These are phyloP conservation scores for Iselma pallidipennis DNA, from an alignment of 2,888 invertebrate species.

Conservation along the genomic window DNA sequence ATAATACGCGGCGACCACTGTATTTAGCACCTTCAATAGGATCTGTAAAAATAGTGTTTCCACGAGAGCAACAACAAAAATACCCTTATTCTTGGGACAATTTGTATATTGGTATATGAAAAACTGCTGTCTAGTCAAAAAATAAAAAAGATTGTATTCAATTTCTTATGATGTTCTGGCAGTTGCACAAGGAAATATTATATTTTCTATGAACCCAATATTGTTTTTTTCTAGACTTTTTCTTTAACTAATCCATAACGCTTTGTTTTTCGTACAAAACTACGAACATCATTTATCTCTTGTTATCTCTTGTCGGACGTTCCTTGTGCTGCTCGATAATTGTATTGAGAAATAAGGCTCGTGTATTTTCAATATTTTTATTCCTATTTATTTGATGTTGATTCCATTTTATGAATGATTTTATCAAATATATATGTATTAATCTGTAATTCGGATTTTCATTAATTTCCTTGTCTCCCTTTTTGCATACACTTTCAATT, in stretches of 20 bases:
- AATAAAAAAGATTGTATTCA: background rate
- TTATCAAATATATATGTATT: slow-evolving; percentile 5
- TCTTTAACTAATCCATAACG: too few relatives aligned
- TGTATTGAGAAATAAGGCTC: slow-evolving; percentile 19
- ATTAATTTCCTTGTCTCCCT: too few relatives aligned
- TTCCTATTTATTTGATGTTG: slow-evolving; percentile 16
- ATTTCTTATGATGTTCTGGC: background rate
- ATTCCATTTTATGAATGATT: slow-evolving; percentile 8
- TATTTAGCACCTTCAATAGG: too few relatives aligned
- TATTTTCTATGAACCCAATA: too few relatives aligned
- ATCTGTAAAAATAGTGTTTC: too few relatives aligned
- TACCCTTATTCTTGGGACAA: background rate
- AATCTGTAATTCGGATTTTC: too few relatives aligned
- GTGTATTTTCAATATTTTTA: slow-evolving; percentile 19
- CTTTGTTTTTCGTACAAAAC: too few relatives aligned
- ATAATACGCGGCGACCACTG: too few relatives aligned
- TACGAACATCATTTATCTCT: too few relatives aligned
- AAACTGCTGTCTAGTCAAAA: background rate
- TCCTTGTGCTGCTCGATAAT: slow-evolving; percentile 8
- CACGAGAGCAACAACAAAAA: too few relatives aligned
- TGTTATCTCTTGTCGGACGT: slow-evolving; percentile 7
- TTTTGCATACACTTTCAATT: too few relatives aligned
- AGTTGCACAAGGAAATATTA: background rate
- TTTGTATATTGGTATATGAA: background rate
- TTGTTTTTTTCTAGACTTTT: too few relatives aligned